These are phyloP conservation scores for Lampris megalopsis DNA, from an alignment of 2,113 vertebrate species.

Conservation along the genomic window DNA sequence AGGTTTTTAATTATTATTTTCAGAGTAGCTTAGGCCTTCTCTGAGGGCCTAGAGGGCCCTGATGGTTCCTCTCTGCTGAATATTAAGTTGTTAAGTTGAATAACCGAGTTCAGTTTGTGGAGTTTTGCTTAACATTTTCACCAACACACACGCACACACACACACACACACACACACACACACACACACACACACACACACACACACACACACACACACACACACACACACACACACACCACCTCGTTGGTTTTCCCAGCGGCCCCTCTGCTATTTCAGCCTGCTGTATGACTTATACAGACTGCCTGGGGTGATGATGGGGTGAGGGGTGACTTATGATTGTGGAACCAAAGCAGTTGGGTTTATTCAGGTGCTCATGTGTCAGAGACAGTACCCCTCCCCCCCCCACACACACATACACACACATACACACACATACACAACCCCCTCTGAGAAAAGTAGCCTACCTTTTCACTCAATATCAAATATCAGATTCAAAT, in stretches of 20 bases:
- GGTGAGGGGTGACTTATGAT: conserved; percentile 64
- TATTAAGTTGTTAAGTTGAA: too few species aligned
- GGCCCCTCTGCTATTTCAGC: conserved; percentile 45
- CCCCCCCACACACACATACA: conserved; percentile 2
- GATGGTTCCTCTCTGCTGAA: too few species aligned
- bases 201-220: neutral
- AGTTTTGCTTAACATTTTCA: neutral
- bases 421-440: too few species aligned
- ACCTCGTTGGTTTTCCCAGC: conserved; percentile 50
- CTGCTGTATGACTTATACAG: conserved; percentile 54
- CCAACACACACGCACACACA: neutral
- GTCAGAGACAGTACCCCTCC: conserved; percentile 61
- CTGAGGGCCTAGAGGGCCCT: too few species aligned
- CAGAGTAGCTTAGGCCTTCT: too few species aligned
- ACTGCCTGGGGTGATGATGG: conserved; percentile 54
- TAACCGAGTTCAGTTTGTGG: too few species aligned
- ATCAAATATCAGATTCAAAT: conserved; percentile 70
- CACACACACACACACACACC: neutral
- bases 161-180: conserved; percentile 7
- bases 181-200: neutral
- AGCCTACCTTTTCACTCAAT: conserved; percentile 39
- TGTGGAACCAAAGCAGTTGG: conserved; percentile 38
- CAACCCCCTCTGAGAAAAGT: conserved; percentile 30
- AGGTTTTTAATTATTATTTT: too few species aligned
- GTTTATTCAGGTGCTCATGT: conserved; percentile 72